These are phyloP conservation scores for Cryptoleucopteryx plumbea DNA, from an alignment of 2,113 vertebrate genomes.

Conservation along the genomic window DNA sequence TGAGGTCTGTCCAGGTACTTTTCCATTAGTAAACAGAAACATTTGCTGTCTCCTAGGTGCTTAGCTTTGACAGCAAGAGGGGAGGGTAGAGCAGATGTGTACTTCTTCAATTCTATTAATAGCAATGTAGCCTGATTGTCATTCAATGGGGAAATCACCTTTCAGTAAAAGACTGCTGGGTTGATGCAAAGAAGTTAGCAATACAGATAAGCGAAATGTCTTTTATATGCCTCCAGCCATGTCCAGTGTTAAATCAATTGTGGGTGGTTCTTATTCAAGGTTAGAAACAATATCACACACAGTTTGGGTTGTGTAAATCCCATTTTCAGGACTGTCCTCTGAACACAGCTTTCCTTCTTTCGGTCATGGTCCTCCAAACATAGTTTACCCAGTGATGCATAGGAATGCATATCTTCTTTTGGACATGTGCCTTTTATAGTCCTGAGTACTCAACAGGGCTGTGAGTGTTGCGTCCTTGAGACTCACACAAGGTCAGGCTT, in stretches of 20 bases:
- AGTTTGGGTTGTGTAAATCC: neutral
- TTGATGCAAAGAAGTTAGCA: neutral
- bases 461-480: neutral
- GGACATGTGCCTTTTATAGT: neutral
- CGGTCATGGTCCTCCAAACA: fast-evolving
- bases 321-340: neutral
- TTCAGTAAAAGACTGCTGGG: neutral
- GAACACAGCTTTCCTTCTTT: neutral
- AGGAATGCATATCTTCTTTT: neutral
- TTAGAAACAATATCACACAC: neutral
- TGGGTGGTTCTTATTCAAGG: neutral
- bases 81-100: constrained; percentile 33
- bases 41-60: constrained; percentile 52
- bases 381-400: neutral
- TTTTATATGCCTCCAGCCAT: neutral
- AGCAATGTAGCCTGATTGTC: constrained; percentile 38
- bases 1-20: constrained; percentile 51
- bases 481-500: neutral
- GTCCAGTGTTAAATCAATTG: neutral
- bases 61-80: constrained; percentile 25
- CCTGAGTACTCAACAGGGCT: neutral
- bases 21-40: constrained; percentile 51
- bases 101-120: constrained; percentile 51
- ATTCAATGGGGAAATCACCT: constrained; percentile 48
- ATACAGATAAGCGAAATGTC: neutral